phyloP scores from a whole-genome alignment of 2,888 invertebrate species.

The Baronia brevicornis region DNA sequence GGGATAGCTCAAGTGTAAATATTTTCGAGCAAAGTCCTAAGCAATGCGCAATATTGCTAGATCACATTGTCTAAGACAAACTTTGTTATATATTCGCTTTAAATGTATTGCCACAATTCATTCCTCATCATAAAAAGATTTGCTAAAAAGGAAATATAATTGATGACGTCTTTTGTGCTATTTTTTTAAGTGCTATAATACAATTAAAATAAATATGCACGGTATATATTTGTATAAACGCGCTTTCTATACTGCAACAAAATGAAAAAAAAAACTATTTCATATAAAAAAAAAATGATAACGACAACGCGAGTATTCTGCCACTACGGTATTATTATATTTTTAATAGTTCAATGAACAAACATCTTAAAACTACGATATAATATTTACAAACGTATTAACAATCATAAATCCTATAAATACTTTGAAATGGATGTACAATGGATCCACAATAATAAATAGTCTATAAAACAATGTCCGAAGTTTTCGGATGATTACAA shows the following conservation, averaged over 20 bases:
- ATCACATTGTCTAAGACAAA: slow-evolving; percentile 18
- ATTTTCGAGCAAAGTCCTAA: slow-evolving; percentile 23
- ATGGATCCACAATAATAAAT: slow-evolving; percentile 67
- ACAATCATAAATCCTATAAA: slow-evolving; percentile 65
- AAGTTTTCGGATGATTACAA: slow-evolving; percentile 41
- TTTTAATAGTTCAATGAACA: slow-evolving; percentile 31
- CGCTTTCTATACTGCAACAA: slow-evolving; percentile 42
- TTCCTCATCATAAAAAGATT: slow-evolving; percentile 49
- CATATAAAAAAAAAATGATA: slow-evolving; percentile 32
- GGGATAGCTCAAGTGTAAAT: slow-evolving; percentile 23
- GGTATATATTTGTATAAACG: slow-evolving; percentile 29
- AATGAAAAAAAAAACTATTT: slow-evolving; percentile 34
- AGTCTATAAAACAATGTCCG: slow-evolving; percentile 62
- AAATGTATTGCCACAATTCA: slow-evolving; percentile 45
- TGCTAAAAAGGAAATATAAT: slow-evolving; percentile 52
- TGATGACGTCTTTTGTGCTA: slow-evolving; percentile 65
- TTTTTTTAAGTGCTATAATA: slow-evolving; percentile 43
- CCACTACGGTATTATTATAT: slow-evolving; percentile 31
- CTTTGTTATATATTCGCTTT: slow-evolving; percentile 21
- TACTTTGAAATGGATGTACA: slow-evolving; percentile 63
- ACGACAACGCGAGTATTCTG: slow-evolving; percentile 25
- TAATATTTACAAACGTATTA: slow-evolving; percentile 67
- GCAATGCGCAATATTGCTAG: slow-evolving; percentile 19
- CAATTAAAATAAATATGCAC: slow-evolving; percentile 64
- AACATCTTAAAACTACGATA: slow-evolving; percentile 45